Conservation (phyloP, 2,888 invertebrate genomes). For the Plebejus anna region DNA sequence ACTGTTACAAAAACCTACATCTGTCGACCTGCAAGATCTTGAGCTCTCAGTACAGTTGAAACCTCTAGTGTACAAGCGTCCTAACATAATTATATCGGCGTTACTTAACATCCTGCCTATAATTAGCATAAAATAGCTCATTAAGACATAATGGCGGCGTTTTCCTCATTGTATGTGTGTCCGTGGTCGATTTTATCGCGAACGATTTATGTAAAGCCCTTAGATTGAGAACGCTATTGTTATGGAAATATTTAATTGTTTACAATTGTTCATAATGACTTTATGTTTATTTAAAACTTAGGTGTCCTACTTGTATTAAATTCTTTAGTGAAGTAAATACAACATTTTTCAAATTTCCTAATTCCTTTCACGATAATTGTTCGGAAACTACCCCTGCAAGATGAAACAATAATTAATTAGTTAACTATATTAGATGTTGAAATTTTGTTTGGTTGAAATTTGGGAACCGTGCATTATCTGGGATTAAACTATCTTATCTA, state of each 20-base stretch:
- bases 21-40: too few species aligned
- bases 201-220: conserved; percentile 24
- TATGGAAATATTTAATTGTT: conserved; percentile 25
- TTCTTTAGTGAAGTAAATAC: neutral
- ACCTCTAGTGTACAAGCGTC: conserved; percentile 13
- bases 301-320: neutral
- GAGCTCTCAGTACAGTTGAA: neutral
- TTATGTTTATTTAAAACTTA: neutral
- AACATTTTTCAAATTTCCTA: too few species aligned
- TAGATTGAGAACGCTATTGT: conserved; percentile 15
- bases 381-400: too few species aligned
- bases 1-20: too few species aligned
- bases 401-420: too few species aligned
- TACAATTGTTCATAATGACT: conserved; percentile 15
- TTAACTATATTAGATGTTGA: too few species aligned
- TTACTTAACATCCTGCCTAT: conserved; percentile 64
- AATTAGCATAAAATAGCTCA: conserved; percentile 74
- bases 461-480: too few species aligned
- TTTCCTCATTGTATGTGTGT: conserved; percentile 57
- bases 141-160: conserved; percentile 63
- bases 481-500: too few species aligned
- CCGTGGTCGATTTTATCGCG: conserved; percentile 22
- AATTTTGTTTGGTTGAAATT: too few species aligned
- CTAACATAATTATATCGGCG: conserved; percentile 57
- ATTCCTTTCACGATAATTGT: too few species aligned